Evolutionary conservation across 2,113 vertebrate genomes (phyloP), one percentile per base, ranked within the genome.

Genomic region (Ciconia boyciana): DNA sequence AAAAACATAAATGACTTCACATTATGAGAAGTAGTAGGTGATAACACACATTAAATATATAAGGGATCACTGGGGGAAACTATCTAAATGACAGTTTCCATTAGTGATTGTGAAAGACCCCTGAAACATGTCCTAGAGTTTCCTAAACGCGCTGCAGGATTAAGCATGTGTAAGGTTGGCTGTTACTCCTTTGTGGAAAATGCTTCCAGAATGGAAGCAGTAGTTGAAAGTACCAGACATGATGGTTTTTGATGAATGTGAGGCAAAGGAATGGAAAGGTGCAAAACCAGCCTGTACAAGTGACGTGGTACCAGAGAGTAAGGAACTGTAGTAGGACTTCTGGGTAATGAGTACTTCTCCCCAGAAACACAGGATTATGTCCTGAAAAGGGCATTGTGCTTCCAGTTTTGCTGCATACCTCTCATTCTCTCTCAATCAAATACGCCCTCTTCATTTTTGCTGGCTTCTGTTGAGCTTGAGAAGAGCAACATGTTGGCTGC

Each of bases 391-490:
- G 17, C 19, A 52, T 29, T 51, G n/a, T 82, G 15, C 66, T 52
- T 84, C 41, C 32, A n/a, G 32, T 80, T 89, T 85, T 85, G 52
- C 39, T 52, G 61, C 9, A 6, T 51, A 83, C 84, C 29, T 87
- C 68, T 83, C 13, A 51, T 32, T 91, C 43, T 72, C 84, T 93
- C 15, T 66, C 36, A 39, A 25, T 49, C 24, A 58, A 72, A 79
- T 96, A 96, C 0, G 22, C 32, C 32, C 61, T 87, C 77, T 89
- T 97, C 85, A 79, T 97, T 89, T 96, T 97, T 86, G 78, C 74
- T 32, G 78, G 69, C 43, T 92, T 96, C 31, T 41, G 61, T 25
- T 80, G 81, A 89, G 94, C 96, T 55, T 89, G 95, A 28, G 83
- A 78, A 64, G 94, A 98, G 32, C 93, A 70, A 25, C 46, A 25